These are phyloP conservation scores for Oryzias dopingdopingensis DNA, from an alignment of 2,797 vertebrate genomes.

Conservation along the genomic window DNA sequence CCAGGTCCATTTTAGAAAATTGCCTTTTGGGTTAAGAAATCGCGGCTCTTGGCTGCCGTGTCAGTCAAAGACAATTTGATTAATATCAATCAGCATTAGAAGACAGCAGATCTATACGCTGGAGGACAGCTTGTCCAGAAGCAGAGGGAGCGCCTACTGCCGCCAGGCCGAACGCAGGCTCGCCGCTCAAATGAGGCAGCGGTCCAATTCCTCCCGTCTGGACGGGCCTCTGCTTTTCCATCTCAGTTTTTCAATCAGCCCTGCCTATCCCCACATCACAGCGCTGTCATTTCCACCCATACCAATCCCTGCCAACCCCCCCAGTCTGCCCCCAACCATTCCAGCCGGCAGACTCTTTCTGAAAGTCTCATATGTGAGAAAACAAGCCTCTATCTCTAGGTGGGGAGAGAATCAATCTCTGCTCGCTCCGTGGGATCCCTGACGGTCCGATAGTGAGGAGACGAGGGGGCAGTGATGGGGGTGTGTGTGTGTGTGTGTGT, in stretches of 20 bases:
- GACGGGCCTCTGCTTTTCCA: conserved; percentile 47
- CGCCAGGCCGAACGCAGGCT: conserved; percentile 13
- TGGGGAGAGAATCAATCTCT: conserved; percentile 70
- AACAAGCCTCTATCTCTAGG: conserved; percentile 62
- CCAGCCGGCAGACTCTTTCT: conserved; percentile 30
- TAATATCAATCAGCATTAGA: conserved; percentile 69
- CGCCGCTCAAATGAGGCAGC: conserved; percentile 29
- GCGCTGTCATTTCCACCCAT: conserved; percentile 60
- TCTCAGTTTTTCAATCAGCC: conserved; percentile 58
- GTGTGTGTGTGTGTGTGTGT: no score
- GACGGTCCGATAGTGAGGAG: conserved; percentile 43
- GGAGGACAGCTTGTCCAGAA: conserved; percentile 40
- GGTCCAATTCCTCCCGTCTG: conserved; percentile 36
- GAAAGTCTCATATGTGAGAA: conserved; percentile 66
- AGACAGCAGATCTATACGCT: conserved; percentile 57
- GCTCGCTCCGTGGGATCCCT: conserved; percentile 60
- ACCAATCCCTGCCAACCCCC: conserved; percentile 40
- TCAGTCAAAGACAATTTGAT: conserved; percentile 72
- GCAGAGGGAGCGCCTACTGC: conserved; percentile 17
- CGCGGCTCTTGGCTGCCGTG: conserved; percentile 48
- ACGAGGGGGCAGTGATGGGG: neutral
- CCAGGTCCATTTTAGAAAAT: conserved; percentile 59
- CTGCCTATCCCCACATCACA: conserved; percentile 67
- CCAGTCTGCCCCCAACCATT: neutral
- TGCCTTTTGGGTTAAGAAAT: conserved; percentile 61